Percentiles rank a stretch among this genome's conserved stretches.
phyloP scores from a whole-genome alignment of 2,888 invertebrate species.

The Catonia carolina region DNA sequence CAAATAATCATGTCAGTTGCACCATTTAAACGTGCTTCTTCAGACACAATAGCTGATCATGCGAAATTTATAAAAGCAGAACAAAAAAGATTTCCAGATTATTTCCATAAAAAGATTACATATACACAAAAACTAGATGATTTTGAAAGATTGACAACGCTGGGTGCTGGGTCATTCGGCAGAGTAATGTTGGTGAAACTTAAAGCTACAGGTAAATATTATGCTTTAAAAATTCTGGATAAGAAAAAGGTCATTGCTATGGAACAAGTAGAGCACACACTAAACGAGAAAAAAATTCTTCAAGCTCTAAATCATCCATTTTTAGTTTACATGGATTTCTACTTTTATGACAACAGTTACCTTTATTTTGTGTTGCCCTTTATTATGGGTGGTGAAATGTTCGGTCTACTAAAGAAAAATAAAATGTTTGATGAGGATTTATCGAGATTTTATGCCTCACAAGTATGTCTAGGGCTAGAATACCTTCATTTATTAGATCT shows the following conservation, averaged over 20 bases:
- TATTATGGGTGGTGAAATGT: constrained; percentile 84
- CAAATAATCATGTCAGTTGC: too few relatives aligned
- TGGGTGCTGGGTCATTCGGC: constrained; percentile 1
- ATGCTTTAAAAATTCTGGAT: constrained; percentile 6
- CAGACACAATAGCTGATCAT: too few relatives aligned
- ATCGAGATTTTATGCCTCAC: constrained; percentile 83
- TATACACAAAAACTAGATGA: not conserved
- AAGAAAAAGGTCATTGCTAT: not conserved
- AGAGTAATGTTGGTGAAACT: constrained; percentile 1
- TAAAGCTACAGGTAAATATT: constrained; percentile 1
- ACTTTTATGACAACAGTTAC: constrained; percentile 49
- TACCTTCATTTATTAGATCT: constrained; percentile 82
- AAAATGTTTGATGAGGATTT: constrained; percentile 53
- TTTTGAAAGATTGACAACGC: constrained; percentile 5
- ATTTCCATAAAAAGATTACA: not conserved
- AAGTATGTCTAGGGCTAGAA: constrained; percentile 86
- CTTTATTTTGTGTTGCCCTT: constrained; percentile 79
- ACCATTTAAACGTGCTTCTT: too few relatives aligned
- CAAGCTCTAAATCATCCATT: constrained; percentile 84
- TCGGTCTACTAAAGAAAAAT: constrained; percentile 61
- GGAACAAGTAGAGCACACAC: constrained; percentile 4
- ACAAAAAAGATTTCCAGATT: not conserved
- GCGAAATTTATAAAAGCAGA: not conserved
- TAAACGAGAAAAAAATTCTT: constrained; percentile 75
- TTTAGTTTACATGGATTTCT: constrained; percentile 73